Evolutionary conservation across 2,113 vertebrate genomes (phyloP).

Genomic region (Gnathonemus echidnorhynchus): DNA sequence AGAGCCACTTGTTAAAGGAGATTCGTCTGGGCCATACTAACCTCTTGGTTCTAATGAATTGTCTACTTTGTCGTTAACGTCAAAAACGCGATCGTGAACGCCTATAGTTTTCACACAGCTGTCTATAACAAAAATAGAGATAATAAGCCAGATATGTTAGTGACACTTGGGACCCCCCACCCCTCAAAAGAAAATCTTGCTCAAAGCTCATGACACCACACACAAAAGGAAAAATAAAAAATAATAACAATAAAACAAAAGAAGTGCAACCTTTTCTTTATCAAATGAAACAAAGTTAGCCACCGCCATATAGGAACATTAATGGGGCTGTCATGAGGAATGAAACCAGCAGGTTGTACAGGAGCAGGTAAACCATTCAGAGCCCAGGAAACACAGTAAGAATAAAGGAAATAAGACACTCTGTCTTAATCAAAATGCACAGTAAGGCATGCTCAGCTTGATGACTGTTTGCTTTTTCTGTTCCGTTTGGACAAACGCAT

Average conservation of each 20-base stretch:
- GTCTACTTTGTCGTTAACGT: constrained; percentile 99
- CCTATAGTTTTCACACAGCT: constrained; percentile 99
- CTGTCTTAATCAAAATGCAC: constrained; percentile 51
- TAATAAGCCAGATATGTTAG: constrained; percentile 94
- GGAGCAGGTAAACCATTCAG: constrained; percentile 54
- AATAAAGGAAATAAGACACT: constrained; percentile 30
- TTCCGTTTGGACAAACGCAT: neutral
- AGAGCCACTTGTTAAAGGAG: constrained; percentile 69
- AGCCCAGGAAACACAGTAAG: constrained; percentile 39
- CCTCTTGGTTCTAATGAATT: constrained; percentile 99
- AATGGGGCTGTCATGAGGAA: constrained; percentile 65
- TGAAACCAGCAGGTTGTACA: constrained; percentile 49
- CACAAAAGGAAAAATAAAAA: constrained; percentile 27
- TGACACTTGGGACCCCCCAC: constrained; percentile 61
- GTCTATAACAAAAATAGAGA: constrained; percentile 98
- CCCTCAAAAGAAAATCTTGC: constrained; percentile 27
- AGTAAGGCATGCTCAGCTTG: constrained; percentile 44
- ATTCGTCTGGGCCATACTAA: constrained; percentile 95
- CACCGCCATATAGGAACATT: constrained; percentile 53
- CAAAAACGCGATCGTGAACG: constrained; percentile 99
- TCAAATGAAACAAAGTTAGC: constrained; percentile 69
- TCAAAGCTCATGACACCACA: constrained; percentile 58
- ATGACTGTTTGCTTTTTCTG: constrained; percentile 16
- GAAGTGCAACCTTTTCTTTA: constrained; percentile 8
- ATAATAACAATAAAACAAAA: neutral